These are phyloP conservation scores for Amblyornis subalaris DNA, from an alignment of 2,113 vertebrate species.

Conservation along the genomic window DNA sequence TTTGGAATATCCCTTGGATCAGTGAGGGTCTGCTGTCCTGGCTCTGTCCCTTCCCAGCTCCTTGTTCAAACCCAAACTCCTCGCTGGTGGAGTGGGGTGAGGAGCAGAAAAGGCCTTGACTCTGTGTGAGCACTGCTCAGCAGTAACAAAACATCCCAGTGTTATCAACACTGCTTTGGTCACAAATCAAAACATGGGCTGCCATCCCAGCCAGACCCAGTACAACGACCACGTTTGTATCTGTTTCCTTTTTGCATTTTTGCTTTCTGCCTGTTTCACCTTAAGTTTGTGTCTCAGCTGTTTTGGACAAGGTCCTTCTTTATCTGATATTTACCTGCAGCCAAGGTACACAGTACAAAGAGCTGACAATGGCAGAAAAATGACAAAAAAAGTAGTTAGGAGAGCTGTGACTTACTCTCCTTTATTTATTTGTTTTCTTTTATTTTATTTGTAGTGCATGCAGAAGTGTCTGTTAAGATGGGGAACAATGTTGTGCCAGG, in stretches of 20 bases:
- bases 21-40: not conserved
- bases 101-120: not conserved
- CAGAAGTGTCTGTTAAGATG: not conserved
- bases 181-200: not conserved
- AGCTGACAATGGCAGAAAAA: not conserved
- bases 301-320: not conserved
- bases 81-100: fast-evolving
- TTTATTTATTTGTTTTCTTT: not conserved
- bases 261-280: not conserved
- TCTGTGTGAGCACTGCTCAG: not conserved
- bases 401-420: not conserved
- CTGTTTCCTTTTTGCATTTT: not conserved
- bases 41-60: not conserved
- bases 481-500: not conserved
- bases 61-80: fast-evolving
- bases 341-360: not conserved
- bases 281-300: not conserved
- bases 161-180: not conserved
- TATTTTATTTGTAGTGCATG: not conserved
- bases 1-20: not conserved
- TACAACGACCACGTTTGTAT: not conserved
- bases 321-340: not conserved
- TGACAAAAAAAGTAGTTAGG: not conserved
- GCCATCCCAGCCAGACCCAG: not conserved
- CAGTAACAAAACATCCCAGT: not conserved